These are phyloP conservation scores for Isaurus tuberculatus DNA, from an alignment of 92 coral and sea anemone genomes.

Conservation along the genomic window DNA sequence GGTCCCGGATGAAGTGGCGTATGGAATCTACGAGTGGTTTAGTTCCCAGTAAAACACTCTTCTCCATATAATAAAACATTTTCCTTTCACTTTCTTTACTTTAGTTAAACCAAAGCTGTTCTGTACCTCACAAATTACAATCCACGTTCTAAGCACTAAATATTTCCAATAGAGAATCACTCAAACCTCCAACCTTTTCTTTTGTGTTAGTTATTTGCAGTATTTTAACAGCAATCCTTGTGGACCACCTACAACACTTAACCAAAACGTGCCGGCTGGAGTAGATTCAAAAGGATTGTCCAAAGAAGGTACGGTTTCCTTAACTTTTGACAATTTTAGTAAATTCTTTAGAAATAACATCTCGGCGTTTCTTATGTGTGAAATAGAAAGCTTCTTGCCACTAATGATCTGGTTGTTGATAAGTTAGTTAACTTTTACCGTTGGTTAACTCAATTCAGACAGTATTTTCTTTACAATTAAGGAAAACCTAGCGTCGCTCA, in stretches of 20 bases:
- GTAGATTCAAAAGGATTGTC: background rate
- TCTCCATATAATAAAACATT: too few relatives aligned
- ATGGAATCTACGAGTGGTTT: too few relatives aligned
- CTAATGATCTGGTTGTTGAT: too few relatives aligned
- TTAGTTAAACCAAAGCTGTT: background rate
- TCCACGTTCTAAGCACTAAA: background rate
- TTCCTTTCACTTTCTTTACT: too few relatives aligned
- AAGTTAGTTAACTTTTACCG: too few relatives aligned
- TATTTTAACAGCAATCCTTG: background rate
- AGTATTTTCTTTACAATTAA: too few relatives aligned
- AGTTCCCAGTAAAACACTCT: too few relatives aligned
- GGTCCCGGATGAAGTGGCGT: too few relatives aligned
- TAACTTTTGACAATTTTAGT: background rate
- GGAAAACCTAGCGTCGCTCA: too few relatives aligned
- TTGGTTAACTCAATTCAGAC: too few relatives aligned
- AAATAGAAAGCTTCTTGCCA: too few relatives aligned
- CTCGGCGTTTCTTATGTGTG: background rate
- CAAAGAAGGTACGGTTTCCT: background rate
- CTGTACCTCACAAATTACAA: background rate
- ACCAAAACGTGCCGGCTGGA: background rate
- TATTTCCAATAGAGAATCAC: background rate
- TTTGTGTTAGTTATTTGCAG: constrained; percentile 4
- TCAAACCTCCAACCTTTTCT: background rate
- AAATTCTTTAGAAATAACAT: background rate
- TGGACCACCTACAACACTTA: background rate